Percentiles rank a stretch among this genome's conserved stretches.
Evolutionary conservation across 2,888 invertebrate species (phyloP).

Genomic region (Agrilus mali): DNA sequence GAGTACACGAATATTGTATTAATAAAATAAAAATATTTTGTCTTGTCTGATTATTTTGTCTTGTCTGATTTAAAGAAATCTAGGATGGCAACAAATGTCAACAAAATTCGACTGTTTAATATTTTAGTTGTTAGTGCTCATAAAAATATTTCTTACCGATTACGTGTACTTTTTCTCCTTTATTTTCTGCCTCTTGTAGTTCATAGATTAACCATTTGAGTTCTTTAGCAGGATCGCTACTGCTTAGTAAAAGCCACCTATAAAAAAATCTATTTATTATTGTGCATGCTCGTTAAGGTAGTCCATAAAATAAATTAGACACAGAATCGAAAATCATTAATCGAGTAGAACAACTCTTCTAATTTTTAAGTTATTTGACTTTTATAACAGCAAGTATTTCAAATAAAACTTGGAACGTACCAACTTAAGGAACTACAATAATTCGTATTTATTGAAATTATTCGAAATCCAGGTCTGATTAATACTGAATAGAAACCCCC

Average conservation of each 20-base stretch:
- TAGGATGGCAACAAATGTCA: no score
- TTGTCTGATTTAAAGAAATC: no score
- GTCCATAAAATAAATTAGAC: no score
- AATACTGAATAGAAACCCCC: conserved; percentile 88
- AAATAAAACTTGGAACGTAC: conserved; percentile 33
- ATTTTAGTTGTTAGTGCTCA: no score
- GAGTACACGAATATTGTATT: no score
- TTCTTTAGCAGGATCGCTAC: conserved; percentile 91
- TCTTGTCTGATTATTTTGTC: no score
- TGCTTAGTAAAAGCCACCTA: conserved; percentile 87
- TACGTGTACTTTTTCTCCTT: conserved; percentile 90
- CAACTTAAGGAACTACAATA: conserved; percentile 91
- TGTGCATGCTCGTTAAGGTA: no score
- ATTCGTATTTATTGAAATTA: conserved; percentile 89
- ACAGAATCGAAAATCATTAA: no score
- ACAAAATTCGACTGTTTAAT: no score
- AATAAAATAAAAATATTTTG: no score
- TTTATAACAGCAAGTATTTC: no score
- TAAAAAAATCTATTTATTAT: conserved; percentile 14
- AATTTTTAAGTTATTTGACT: not conserved
- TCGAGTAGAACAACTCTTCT: not conserved
- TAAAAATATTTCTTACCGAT: conserved; percentile 42
- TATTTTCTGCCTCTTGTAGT: conserved; percentile 82
- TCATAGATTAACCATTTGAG: conserved; percentile 90
- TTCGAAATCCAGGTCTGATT: conserved; percentile 75